phyloP scores from a whole-genome alignment of 2,113 vertebrate genomes.

The Psilopsiagon aurifrons region DNA sequence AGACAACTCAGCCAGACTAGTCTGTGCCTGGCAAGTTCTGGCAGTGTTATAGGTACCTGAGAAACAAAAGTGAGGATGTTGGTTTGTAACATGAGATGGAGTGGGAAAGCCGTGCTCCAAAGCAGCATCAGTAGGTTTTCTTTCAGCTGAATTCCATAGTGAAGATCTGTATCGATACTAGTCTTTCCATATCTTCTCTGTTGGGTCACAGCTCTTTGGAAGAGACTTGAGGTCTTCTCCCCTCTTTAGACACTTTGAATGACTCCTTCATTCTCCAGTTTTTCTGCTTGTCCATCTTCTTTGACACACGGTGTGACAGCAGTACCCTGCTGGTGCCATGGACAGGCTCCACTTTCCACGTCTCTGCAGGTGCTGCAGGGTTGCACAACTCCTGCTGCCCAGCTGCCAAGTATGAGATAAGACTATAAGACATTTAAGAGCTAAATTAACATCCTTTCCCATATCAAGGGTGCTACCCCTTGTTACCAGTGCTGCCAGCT shows the following conservation, averaged over 20 bases:
- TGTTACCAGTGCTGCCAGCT: not conserved
- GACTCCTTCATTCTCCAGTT: not conserved
- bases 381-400: not conserved
- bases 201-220: not conserved
- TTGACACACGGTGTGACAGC: not conserved
- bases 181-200: not conserved
- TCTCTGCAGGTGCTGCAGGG: not conserved
- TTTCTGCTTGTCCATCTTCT: not conserved
- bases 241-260: not conserved
- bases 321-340: not conserved
- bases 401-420: not conserved
- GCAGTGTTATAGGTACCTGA: accelerated
- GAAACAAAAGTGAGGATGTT: not conserved
- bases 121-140: not conserved
- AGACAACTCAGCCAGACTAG: not conserved
- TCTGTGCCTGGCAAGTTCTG: not conserved
- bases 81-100: not conserved
- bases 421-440: not conserved
- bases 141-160: not conserved
- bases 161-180: not conserved
- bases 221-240: not conserved
- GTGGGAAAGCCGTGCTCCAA: accelerated
- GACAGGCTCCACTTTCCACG: not conserved
- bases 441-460: not conserved
- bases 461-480: not conserved